Evolutionary conservation across 2,797 vertebrate species (phyloP).

Genomic region (Siniperca obscura): DNA sequence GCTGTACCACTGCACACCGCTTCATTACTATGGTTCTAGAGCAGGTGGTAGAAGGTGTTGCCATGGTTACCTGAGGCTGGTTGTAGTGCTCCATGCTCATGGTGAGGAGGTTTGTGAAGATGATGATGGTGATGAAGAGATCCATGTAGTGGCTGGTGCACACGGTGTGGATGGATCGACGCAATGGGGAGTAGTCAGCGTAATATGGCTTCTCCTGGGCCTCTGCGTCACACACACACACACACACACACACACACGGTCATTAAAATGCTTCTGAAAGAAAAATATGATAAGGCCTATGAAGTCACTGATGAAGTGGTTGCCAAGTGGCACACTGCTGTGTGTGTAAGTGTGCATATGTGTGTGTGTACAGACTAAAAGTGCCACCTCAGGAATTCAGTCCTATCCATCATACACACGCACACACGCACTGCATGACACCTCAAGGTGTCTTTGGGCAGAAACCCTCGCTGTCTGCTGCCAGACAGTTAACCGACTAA

Average conservation of each 20-base stretch:
- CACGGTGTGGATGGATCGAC: constrained; percentile 91
- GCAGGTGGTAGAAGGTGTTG: constrained; percentile 67
- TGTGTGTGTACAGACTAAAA: constrained; percentile 70
- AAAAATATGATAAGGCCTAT: constrained; percentile 69
- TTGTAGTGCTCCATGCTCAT: constrained; percentile 99
- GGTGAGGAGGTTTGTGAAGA: constrained; percentile 95
- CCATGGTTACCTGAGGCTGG: constrained; percentile 89
- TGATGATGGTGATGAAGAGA: constrained; percentile 98
- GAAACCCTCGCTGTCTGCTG: constrained; percentile 71
- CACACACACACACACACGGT: constrained; percentile 45
- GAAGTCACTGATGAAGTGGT: constrained; percentile 69
- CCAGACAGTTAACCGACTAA: constrained; percentile 69
- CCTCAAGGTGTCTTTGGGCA: constrained; percentile 87
- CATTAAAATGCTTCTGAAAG: constrained; percentile 68
- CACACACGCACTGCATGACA: constrained; percentile 56
- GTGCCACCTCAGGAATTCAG: constrained; percentile 78
- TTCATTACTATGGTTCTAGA: constrained; percentile 77
- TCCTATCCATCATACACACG: constrained; percentile 77
- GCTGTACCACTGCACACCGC: constrained; percentile 43
- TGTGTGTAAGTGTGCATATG: constrained; percentile 23
- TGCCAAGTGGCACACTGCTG: constrained; percentile 66
- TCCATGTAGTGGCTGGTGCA: constrained; percentile 97
- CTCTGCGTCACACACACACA: constrained; percentile 80
- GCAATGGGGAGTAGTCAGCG: constrained; percentile 90
- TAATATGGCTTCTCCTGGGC: constrained; percentile 95